Base-by-base conservation (phyloP, 2,113 vertebrate species). In the Periophthalmodon schlosseri region DNA sequence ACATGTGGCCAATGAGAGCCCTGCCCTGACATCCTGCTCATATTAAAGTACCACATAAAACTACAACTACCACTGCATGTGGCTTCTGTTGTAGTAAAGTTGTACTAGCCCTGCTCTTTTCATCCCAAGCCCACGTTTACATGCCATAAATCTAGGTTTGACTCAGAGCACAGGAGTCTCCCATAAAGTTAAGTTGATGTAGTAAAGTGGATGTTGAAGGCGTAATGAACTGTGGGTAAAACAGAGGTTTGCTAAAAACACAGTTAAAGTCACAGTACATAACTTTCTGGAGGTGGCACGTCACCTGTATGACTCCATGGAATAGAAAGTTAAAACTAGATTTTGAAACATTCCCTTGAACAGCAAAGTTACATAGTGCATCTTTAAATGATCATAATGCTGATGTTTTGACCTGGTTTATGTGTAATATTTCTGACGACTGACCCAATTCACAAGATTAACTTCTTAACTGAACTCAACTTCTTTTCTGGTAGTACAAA, bases 81-180 rank as follows among this genome's bases (percentile, higher is more conserved):
- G 47, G 74, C 12, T 72, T 77, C 44, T 69, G 1, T 52, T 49
- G 8, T 12, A 3, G 1, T 70, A 47, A 74, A 74, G 21, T 66
- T 33, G 0, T 21, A 34, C 58, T 39, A 28, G 65, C 68, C 71
- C 68, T 71, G 21, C 73, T 61, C 72, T 74, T 84, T 52, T 76
- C 69, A 78, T 79, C 65, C 14, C 23, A 2, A 46, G 74, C 68
- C 76, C 4, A 50, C 11, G 58, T 58, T 63, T 47, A 52, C 69
- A 16, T 63, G 23, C 69, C 6, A 16, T 68, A 68, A 57, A 28
- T 39, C 68, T 54, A 68, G 24, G 50, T 64, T 23, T 60, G 39
- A 58, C n/a, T 33, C 50, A 2, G 50, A 61, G 23, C 23, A 76
- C 69, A 66, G 23, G 23, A 46, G 39, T 28, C 3, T 8, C 18